Conservation (phyloP, 2,113 vertebrate species). For the Echinops telfairi region DNA sequence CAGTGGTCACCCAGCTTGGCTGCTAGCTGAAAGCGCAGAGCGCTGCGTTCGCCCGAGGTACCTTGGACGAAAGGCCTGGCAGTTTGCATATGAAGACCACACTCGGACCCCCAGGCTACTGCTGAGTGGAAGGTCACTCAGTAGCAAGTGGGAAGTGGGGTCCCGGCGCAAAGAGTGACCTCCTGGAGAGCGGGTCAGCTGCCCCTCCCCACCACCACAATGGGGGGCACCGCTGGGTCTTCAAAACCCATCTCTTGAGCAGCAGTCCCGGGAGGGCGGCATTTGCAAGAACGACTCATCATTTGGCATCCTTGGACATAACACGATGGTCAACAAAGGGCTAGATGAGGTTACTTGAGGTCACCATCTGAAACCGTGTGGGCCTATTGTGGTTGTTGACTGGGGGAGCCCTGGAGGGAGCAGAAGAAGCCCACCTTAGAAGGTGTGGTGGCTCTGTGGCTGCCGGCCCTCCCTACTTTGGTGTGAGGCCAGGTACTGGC, state of each 20-base stretch:
- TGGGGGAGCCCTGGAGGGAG: neutral
- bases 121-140: no score
- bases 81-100: neutral
- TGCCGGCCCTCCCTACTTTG: no score
- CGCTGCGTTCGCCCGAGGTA: neutral
- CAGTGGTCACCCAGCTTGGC: neutral
- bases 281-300: no score
- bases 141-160: no score
- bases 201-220: neutral
- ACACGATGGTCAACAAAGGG: neutral
- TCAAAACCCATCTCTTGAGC: neutral
- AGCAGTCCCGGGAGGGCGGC: rapidly evolving
- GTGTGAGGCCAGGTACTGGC: no score
- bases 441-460: no score
- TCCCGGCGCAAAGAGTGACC: no score
- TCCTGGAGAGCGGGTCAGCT: neutral
- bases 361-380: neutral
- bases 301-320: neutral
- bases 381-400: no score
- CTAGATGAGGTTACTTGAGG: rapidly evolving
- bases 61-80: neutral
- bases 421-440: no score
- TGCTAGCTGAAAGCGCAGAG: neutral
- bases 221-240: rapidly evolving
- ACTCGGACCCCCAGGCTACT: neutral